Base-by-base conservation (phyloP, 2,113 vertebrate genomes). In the Prietella phreatophila region DNA sequence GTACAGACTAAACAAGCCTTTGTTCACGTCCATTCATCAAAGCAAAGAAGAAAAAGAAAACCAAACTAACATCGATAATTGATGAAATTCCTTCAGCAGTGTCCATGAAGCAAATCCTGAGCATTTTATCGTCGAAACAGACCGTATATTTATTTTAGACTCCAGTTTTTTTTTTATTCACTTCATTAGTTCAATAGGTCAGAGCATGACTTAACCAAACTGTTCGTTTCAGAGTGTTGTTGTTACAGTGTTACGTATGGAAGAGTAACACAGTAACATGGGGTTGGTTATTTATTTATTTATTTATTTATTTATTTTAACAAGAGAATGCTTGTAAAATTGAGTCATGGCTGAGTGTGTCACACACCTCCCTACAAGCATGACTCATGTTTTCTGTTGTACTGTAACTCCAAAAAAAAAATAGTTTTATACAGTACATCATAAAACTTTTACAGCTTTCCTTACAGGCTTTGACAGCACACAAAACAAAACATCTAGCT, bases 1-100 rank as follows among this genome's bases (percentile, higher is more conserved):
- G 88, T 79, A 65, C 89, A 94, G 94, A 94, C 93, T 94, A 94
- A 94, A 95, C 93, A 94, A 91, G 84, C 79, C 88, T 91, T 92
- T 93, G 92, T 91, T 86, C 65, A 86, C 47, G 73, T 83, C 73
- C 84, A 89, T 91, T 86, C 84, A 65, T 87, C 81, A 87, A 83
- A 83, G 20, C 36, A 19, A 69, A 81, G 11, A 3, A 7, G 30
- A 63, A 84, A 73, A 50, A 67, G 42, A 58, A 84, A 47, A 79
- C 39, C 39, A 58, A 63, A 69, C n/a, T 85, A 42, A 82, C 88
- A 89, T 88, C 89, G 89, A 90, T 91, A 89, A 89, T 85, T 65
- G 56, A 84, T 58, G 25, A 58, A 50, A 88, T 91, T 92, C 83
- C 50, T 30, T 85, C 42, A 86, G 47, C 36, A 33, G 20, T 8